Conservation (phyloP, 2,113 vertebrate species). For the Alaudala cheleensis region DNA sequence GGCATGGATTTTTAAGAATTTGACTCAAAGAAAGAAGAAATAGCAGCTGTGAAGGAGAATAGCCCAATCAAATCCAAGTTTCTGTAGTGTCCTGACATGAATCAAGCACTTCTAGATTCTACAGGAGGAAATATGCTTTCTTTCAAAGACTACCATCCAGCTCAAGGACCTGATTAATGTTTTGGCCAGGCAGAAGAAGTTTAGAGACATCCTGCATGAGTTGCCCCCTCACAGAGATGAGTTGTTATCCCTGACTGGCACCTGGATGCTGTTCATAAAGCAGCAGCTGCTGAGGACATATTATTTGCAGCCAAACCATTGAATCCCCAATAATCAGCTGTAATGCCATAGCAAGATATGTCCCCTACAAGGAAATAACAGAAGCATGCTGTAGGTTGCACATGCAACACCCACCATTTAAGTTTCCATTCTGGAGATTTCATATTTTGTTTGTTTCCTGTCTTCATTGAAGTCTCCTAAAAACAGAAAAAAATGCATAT, state of each 20-base stretch:
- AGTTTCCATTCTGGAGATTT: neutral
- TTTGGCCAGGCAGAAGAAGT: neutral
- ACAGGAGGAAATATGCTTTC: neutral
- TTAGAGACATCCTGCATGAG: accelerated
- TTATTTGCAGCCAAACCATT: neutral
- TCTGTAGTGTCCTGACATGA: neutral
- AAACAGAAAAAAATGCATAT: neutral
- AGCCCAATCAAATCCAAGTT: neutral
- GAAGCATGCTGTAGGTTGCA: neutral
- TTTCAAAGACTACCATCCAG: neutral
- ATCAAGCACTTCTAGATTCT: neutral
- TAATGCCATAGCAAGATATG: no score
- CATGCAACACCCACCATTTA: neutral
- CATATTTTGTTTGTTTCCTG: neutral
- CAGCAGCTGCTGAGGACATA: neutral
- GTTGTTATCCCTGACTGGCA: neutral
- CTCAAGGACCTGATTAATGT: neutral
- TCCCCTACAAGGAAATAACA: neutral
- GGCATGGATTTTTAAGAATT: neutral
- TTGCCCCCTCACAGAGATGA: neutral
- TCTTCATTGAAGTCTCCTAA: neutral
- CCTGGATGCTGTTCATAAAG: accelerated
- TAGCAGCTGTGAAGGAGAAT: neutral
- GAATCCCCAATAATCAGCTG: neutral
- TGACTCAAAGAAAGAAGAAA: neutral